Base-by-base conservation (phyloP, 2,113 vertebrate genomes). In the Otis tarda region DNA sequence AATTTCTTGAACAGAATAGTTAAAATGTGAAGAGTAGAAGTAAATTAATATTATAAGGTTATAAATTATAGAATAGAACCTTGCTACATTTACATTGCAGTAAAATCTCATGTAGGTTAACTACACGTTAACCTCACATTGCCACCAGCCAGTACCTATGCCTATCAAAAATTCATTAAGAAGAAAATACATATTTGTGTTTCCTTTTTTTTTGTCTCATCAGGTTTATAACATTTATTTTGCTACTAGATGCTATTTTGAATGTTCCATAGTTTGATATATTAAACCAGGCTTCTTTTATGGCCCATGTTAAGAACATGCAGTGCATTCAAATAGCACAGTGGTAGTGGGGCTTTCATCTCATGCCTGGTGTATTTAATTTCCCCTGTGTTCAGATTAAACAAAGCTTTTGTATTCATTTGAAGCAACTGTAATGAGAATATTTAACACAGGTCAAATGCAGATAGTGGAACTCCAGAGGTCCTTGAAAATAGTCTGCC, bases 401-500 rank as follows among this genome's bases (percentile, higher is more conserved):
- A 97, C 95, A 97, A 97, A 98, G 97, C 97, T 97, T 98, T 97
- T 97, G 79, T 95, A 96, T 96, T 98, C 95, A 98, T 98, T 97
- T 98, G 96, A 97, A 98, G 96, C 94, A 96, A 97, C 92, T 95
- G 94, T 97, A 98, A 97, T 98, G 96, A 98, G 97, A 98, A 98
- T 98, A 97, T 97, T 98, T 98, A 98, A 97, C 96, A 86, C 75
- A 35, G 97, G 97, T 98, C 97, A 98, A 97, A 98, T 96, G 85
- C 94, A 93, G 94, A 97, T 82, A 96, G 95, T 90, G 77, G 90
- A 83, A 94, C 96, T 97, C 94, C 95, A 83, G 92, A 96, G 95
- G 89, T 97, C 87, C 92, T 97, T 95, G 91, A 92, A 96, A 95
- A 95, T 76, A 86, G 78, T 89, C 76, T 96, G 78, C 55, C 75